A percentile compares a stretch with the other conserved stretches of the same genome.
Conservation (phyloP, 2,113 vertebrate species). For the Nothoprocta pentlandii region DNA sequence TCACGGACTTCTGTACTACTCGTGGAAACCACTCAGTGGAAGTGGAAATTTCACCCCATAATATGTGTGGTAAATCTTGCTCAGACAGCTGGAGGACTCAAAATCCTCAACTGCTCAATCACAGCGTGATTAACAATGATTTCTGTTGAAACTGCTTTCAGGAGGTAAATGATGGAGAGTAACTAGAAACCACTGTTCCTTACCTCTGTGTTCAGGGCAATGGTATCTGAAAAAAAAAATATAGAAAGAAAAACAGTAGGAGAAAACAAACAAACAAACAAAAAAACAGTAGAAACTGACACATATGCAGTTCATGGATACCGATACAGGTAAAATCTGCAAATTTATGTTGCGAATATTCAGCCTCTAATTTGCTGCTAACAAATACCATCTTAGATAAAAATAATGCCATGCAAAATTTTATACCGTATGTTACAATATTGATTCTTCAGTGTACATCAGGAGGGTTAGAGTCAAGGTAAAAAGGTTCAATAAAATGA, state of each 20-base stretch:
- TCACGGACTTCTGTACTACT: background rate
- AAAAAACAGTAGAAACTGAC: background rate
- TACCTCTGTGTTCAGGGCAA: background rate
- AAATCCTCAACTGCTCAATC: constrained; percentile 20
- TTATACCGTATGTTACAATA: background rate
- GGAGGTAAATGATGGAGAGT: background rate
- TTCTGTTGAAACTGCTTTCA: constrained; percentile 22
- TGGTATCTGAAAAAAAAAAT: background rate
- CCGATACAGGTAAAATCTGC: background rate
- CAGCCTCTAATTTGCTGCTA: background rate
- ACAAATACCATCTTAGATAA: background rate
- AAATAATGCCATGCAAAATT: background rate
- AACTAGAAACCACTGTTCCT: constrained; percentile 7
- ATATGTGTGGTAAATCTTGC: constrained; percentile 18
- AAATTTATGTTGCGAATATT: background rate
- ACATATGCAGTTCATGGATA: background rate
- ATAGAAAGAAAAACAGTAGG: background rate
- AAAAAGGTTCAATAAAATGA: background rate
- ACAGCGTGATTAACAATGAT: constrained; percentile 28
- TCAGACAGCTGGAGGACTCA: constrained; percentile 19
- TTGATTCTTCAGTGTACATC: background rate
- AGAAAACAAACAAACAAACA: too few species aligned
- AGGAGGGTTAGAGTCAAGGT: background rate
- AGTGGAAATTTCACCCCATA: constrained; percentile 3
- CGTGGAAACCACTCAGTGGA: background rate